phyloP scores from a whole-genome alignment of 2,888 invertebrate species.

The Cosmopolites sordidus region DNA sequence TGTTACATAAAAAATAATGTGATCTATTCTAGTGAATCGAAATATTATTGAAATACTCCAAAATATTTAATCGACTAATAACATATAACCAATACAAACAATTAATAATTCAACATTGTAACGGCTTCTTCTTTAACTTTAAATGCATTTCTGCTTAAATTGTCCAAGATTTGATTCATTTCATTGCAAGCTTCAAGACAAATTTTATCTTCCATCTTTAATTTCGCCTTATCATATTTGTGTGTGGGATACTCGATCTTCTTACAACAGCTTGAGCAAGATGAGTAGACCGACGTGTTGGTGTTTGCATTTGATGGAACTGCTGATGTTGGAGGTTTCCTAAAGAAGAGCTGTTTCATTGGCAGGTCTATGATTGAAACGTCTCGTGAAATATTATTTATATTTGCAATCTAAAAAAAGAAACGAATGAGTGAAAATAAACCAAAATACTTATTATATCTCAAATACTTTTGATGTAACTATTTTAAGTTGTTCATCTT shows the following conservation, averaged over 20 bases:
- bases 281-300: slow-evolving; percentile 26
- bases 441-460: too few relatives aligned
- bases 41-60: too few relatives aligned
- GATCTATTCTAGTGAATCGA: too few relatives aligned
- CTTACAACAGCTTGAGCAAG: slow-evolving; percentile 28
- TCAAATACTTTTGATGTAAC: slow-evolving; percentile 30
- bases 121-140: too few relatives aligned
- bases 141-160: neutral
- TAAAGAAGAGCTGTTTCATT: slow-evolving; percentile 28
- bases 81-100: too few relatives aligned
- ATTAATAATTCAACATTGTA: too few relatives aligned
- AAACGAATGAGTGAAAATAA: too few relatives aligned
- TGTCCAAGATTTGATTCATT: neutral
- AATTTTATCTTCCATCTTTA: neutral
- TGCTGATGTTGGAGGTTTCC: neutral
- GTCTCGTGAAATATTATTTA: slow-evolving; percentile 25
- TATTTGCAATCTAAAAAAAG: slow-evolving; percentile 30
- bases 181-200: neutral
- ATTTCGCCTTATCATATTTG: neutral
- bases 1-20: too few relatives aligned
- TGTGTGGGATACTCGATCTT: slow-evolving; percentile 3
- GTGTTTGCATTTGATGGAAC: slow-evolving; percentile 24
- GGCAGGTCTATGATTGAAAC: slow-evolving; percentile 9
- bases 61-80: too few relatives aligned
- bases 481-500: slow-evolving; percentile 35